Conservation (phyloP, 2,888 invertebrate species). For the Hedya salicella region DNA sequence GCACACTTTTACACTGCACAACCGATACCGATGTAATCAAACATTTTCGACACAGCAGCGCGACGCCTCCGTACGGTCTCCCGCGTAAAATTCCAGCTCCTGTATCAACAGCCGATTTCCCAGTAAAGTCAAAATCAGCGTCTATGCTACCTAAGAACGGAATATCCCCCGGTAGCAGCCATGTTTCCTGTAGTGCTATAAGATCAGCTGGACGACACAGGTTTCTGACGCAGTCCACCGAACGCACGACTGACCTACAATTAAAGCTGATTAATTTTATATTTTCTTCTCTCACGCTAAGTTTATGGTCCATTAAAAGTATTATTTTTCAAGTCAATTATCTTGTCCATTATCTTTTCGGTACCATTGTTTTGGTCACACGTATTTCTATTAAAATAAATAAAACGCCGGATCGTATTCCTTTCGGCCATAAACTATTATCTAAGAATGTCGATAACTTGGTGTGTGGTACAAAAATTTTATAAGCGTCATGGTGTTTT, state of each 20-base stretch:
- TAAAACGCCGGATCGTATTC: constrained; percentile 25
- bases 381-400: constrained; percentile 26
- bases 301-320: too few relatives aligned
- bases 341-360: not conserved
- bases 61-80: too few relatives aligned
- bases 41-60: too few relatives aligned
- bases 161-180: not conserved
- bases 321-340: not conserved
- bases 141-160: too few relatives aligned
- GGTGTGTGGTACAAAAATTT: constrained; percentile 35
- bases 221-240: constrained; percentile 24
- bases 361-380: not conserved
- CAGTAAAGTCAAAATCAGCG: too few relatives aligned
- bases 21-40: too few relatives aligned
- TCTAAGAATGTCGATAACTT: constrained; percentile 20
- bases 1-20: too few relatives aligned
- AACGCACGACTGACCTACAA: constrained; percentile 21
- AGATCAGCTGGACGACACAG: constrained; percentile 16
- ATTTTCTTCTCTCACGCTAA: not conserved
- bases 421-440: constrained; percentile 27
- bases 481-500: constrained; percentile 27
- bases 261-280: constrained; percentile 26
- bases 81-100: too few relatives aligned
- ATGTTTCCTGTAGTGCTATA: constrained; percentile 12
- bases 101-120: too few relatives aligned